Percentiles rank a stretch among this genome's conserved stretches.
phyloP scores from a whole-genome alignment of 2,113 vertebrate genomes.

The Gymnogyps californianus region DNA sequence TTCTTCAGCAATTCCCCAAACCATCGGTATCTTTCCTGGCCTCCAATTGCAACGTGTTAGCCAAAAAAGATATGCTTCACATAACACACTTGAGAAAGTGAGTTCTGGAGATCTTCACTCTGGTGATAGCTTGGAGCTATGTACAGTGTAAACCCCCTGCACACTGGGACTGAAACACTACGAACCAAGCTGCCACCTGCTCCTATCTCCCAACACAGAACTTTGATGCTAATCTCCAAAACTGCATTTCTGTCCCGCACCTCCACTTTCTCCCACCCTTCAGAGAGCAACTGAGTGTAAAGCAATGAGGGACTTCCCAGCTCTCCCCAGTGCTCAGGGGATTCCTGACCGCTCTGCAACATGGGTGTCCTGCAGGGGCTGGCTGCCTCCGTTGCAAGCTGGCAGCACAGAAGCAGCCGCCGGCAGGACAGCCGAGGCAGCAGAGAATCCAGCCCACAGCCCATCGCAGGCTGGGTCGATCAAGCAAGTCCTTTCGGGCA shows the following conservation, averaged over 20 bases:
- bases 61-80: background rate
- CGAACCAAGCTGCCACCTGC: background rate
- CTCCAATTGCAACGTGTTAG: fast-evolving
- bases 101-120: background rate
- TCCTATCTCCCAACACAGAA: background rate
- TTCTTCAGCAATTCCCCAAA: background rate
- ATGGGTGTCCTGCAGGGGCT: fast-evolving
- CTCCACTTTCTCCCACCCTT: background rate
- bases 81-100: background rate
- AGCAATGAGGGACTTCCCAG: fast-evolving
- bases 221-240: background rate
- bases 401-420: background rate
- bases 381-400: fast-evolving
- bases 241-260: background rate
- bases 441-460: background rate
- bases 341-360: background rate
- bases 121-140: background rate
- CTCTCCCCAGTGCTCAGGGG: too few species aligned
- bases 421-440: fast-evolving
- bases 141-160: background rate
- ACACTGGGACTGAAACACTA: background rate
- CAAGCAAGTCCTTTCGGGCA: background rate
- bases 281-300: background rate
- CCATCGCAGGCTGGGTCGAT: fast-evolving
- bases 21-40: background rate